Evolutionary conservation across 2,797 vertebrate species (phyloP), one percentile per base, ranked within the genome.

Genomic region (Taenioides sp.): DNA sequence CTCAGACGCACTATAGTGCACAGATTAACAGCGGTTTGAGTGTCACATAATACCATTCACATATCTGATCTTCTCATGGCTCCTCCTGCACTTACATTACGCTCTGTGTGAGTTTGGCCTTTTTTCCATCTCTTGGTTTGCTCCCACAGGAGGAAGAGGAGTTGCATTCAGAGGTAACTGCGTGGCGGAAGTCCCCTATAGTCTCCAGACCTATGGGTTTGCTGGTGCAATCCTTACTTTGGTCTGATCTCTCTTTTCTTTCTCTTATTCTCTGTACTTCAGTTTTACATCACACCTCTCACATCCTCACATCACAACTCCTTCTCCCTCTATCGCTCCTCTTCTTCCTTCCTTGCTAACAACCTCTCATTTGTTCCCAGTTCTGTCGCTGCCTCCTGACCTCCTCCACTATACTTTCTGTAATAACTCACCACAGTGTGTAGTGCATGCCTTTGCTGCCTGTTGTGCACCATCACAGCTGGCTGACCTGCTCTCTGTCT

Each of bases 121-220:
- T 75, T 67, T 89, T 75, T 86, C 86, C 81, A 77, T 89, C 59
- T 90, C 81, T 91, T 65, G 86, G 67, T 89, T 85, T 91, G 78
- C 78, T 78, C 73, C 85, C 75, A 61, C 81, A 94, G 94, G 89
- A 82, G 80, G 90, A 90, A 89, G 88, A 92, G 83, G 92, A 91
- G 78, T 92, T 92, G 86, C 85, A 88, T 68, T 88, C 86, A 74
- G 93, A 94, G 93, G 94, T 95, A 94, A 93, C 90, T 59, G 70
- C 69, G 66, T 70, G 62, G 31, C 61, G 65, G 75, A 77, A 81
- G 63, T 62, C 77, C 74, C 72, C 18, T 68, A 22, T 83, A 84
- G 77, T 80, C 75, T 31, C 60, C 80, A 65, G 63, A 72, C 72
- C 73, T 83, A 74, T 86, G 84, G 73, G 79, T 87, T 83, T 89